phyloP scores from a whole-genome alignment of 2,888 invertebrate species.

The Tricholauxania praeusta region DNA sequence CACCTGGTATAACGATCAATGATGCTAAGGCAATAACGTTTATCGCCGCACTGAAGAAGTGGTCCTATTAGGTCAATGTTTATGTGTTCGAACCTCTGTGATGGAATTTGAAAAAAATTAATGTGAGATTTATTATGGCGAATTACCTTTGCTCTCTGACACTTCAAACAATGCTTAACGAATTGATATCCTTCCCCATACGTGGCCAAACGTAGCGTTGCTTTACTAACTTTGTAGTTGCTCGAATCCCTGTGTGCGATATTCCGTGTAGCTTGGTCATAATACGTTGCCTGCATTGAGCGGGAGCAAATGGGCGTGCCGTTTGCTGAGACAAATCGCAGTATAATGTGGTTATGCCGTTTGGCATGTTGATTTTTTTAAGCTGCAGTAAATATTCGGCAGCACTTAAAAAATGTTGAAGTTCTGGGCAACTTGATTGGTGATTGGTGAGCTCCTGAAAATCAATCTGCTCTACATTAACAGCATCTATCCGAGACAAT shows the following conservation, averaged over 20 bases:
- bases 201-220: constrained; percentile 28
- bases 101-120: constrained; percentile 1
- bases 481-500: constrained; percentile 33
- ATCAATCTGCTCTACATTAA: not conserved
- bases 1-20: constrained; percentile 49
- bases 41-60: constrained; percentile 10
- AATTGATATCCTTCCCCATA: constrained; percentile 21
- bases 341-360: no score
- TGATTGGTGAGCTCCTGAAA: not conserved
- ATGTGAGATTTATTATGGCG: constrained; percentile 2
- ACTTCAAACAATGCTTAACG: constrained; percentile 16
- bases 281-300: no score
- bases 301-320: no score
- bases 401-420: not conserved
- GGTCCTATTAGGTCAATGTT: constrained; percentile 31
- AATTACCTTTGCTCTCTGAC: constrained; percentile 25
- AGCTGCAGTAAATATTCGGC: not conserved
- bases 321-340: no score
- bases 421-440: not conserved
- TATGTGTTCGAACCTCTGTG: constrained; percentile 27
- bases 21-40: constrained; percentile 58
- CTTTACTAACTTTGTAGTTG: constrained; percentile 14
- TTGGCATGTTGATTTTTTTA: not conserved
- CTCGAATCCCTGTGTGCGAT: not conserved
- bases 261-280: not conserved